Base-by-base conservation (phyloP, 2,888 invertebrate genomes). In the Anoplius nigerrimus region DNA sequence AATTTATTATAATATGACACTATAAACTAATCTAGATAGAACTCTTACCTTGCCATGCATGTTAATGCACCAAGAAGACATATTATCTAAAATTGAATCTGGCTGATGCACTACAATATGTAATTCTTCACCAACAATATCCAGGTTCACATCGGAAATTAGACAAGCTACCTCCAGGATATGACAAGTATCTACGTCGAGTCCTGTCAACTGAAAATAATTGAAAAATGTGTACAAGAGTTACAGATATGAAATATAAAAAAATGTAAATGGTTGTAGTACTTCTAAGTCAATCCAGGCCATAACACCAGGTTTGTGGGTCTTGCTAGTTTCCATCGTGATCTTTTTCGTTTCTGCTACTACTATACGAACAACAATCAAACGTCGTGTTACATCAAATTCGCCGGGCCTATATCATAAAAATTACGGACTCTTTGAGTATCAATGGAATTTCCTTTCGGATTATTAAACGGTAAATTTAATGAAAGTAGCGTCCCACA, bases 111-210 rank as follows among this genome's bases (percentile, higher is more conserved):
- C 93, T 0, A 97, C 90, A 53, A 97, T 87, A 80, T 93, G 90
- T 0, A 95, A 95, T 5, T 94, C 94, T 84, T 92, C 92, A 2
- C 94, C 95, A 45, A 96, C 89, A 8, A 95, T 86, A 78, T 95
- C 93, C 16, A 98, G 89, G 61, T 96, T 86, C 13, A 91, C 90
- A 86, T 98, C 96, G 0, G 98, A 98, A 62, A 99, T 91, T 34
- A 98, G 85, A 86, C 97, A 96, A 0, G 97, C 95, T 63, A 98
- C 92, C 91, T 99, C 98, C 82, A 99, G 88, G 62, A 99, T 95
- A 72, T 93, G 92, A 83, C 97, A 94, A 60, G 89, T 92, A 0
- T 93, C 90, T 56, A 94, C 86, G 85, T 98, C 92, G 16, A 98
- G 89, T 0, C 98, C 98, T 8, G 97, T 96, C 97, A 99, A 96